A percentile compares a stretch with the other conserved stretches of the same genome.
These are phyloP conservation scores for Lanius ludovicianus DNA, from an alignment of 2,113 vertebrate species.

Conservation along the genomic window DNA sequence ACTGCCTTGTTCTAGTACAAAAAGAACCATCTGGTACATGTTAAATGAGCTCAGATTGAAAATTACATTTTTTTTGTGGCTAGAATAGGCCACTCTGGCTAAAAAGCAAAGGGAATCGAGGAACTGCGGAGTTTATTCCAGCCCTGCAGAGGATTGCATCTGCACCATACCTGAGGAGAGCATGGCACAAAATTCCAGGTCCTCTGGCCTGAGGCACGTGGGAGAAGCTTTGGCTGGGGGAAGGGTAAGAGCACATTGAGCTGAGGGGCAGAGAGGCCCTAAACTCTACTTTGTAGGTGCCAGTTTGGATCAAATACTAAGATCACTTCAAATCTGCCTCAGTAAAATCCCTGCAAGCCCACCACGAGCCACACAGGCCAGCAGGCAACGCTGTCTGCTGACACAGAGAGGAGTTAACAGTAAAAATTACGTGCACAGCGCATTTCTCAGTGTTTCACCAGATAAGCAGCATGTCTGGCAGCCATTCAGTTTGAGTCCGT, in stretches of 20 bases:
- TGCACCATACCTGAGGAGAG: background rate
- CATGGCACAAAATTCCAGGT: accelerated
- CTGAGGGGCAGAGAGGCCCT: background rate
- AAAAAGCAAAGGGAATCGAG: background rate
- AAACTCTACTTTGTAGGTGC: background rate
- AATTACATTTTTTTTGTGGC: background rate
- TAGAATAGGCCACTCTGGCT: background rate
- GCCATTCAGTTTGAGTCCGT: background rate
- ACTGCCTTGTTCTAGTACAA: background rate
- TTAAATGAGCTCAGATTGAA: background rate
- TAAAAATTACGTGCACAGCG: background rate
- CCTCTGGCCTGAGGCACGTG: background rate
- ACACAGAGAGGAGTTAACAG: background rate
- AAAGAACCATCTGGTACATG: background rate
- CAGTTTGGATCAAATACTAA: accelerated
- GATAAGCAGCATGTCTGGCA: background rate
- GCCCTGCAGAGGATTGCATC: background rate
- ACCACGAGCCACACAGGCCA: background rate
- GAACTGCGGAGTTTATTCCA: background rate
- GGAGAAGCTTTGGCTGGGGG: background rate
- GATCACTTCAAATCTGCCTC: background rate
- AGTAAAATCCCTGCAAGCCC: background rate
- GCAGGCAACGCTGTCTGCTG: background rate
- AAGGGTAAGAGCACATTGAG: background rate
- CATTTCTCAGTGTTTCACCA: background rate